A percentile compares a stretch with the other conserved stretches of the same genome.
Conservation (phyloP, 2,113 vertebrate species). For the Plecturocebus donacophilus region DNA sequence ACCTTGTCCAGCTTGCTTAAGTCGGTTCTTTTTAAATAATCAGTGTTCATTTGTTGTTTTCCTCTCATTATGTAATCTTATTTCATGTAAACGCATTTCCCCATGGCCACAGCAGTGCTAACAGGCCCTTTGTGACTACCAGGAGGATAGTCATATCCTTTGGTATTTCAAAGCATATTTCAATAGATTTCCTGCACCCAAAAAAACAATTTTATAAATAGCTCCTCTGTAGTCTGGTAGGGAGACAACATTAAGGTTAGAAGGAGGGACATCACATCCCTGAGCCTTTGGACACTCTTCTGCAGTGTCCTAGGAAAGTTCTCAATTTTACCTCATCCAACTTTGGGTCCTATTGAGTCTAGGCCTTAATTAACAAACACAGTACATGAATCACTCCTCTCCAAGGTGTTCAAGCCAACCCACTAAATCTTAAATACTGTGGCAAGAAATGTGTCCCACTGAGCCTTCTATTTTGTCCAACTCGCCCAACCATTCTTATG, state of each 20-base stretch:
- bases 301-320: not conserved
- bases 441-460: not conserved
- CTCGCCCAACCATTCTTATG: not conserved
- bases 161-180: no score
- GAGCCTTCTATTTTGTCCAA: not conserved
- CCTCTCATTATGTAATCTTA: not conserved
- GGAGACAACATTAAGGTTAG: not conserved
- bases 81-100: not conserved
- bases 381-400: not conserved
- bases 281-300: not conserved
- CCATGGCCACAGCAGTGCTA: rapidly evolving
- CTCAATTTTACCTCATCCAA: not conserved
- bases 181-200: not conserved
- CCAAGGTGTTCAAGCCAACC: not conserved
- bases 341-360: not conserved
- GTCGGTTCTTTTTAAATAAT: not conserved
- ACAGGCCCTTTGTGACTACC: not conserved
- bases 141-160: not conserved
- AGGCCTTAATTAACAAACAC: not conserved
- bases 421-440: not conserved
- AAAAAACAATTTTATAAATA: not conserved
- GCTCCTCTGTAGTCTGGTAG: not conserved
- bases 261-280: rapidly evolving
- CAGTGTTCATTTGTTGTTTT: not conserved
- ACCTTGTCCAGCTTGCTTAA: not conserved